A percentile compares a stretch with the other conserved stretches of the same genome.
phyloP scores from a whole-genome alignment of 2,113 vertebrate genomes.

The Puffinus mauretanicus region DNA sequence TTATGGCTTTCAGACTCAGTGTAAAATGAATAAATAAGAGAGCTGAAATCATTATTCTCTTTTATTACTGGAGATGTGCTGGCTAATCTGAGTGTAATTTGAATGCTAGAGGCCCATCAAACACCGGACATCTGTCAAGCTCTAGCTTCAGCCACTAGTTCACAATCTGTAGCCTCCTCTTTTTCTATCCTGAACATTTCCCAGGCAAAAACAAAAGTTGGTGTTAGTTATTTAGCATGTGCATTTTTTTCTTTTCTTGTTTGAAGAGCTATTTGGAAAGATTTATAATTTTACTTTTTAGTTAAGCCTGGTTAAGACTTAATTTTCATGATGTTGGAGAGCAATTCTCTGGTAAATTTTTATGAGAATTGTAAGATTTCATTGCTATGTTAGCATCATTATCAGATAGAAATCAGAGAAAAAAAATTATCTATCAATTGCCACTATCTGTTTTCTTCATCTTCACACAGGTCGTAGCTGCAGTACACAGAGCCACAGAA shows the following conservation, averaged over 20 bases:
- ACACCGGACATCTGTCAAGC: conserved; percentile 68
- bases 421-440: background rate
- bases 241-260: background rate
- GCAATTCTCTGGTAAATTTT: background rate
- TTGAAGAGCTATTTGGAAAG: background rate
- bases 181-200: background rate
- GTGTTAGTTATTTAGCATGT: background rate
- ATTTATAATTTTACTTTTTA: background rate
- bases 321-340: background rate
- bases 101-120: conserved; percentile 13
- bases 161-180: conserved; percentile 38
- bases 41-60: conserved; percentile 54
- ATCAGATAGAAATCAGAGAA: background rate
- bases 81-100: conserved; percentile 60
- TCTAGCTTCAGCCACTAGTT: conserved; percentile 11
- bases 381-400: background rate
- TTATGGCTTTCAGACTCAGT: conserved; percentile 64
- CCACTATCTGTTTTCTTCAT: background rate
- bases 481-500: background rate
- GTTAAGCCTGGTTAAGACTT: background rate
- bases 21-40: conserved; percentile 71
- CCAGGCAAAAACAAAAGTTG: background rate
- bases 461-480: background rate
- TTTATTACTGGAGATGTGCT: conserved; percentile 55
- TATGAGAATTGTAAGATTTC: background rate